Evolutionary conservation across 2,888 invertebrate genomes (phyloP), one percentile per base, ranked within the genome.

Genomic region (Tinea trinotella): DNA sequence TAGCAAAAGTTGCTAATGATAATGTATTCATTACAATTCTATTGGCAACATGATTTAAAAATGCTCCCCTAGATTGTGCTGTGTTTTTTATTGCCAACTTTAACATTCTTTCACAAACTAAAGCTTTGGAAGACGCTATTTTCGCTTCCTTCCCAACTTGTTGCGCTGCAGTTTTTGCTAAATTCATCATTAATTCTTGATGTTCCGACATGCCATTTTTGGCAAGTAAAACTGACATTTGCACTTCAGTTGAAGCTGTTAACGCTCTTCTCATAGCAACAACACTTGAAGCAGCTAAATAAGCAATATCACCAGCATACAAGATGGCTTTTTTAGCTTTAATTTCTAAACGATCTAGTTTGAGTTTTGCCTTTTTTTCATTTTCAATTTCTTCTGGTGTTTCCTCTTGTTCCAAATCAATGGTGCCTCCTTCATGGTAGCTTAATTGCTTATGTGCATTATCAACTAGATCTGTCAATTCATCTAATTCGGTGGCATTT

Each of bases 131-230:
- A 0, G 76, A 65, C 1, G 85, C 85, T 61, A 73, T 78, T 59
- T 76, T 84, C 10, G 85, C 85, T 62, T 85, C 84, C 62, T 85
- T 85, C 0, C 84, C 84, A 20, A 84, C 85, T 64, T 85, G 84
- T 58, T 85, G 84, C 4, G 85, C 85, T 12, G 85, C 85, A 4
- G 84, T 83, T 57, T 80, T 84, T 0, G 85, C 85, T 54, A 85
- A 68, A 64, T 83, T 85, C 84, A 83, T 83, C 85, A 85, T 85
- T 54, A 85, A 61, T 46, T 84, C 83, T 60, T 81, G 81, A 57
- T 84, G 83, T 61, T 82, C 81, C 1, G 80, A 73, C 83, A 83
- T 80, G 3, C 83, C 83, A 57, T 74, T 81, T 58, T 77, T 82
- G 13, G 85, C 84, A 56, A 75, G 79, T 54, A 65, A 74, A 0